Base-by-base conservation (phyloP, 2,888 invertebrate genomes). In the Pristionchus japonicus region DNA sequence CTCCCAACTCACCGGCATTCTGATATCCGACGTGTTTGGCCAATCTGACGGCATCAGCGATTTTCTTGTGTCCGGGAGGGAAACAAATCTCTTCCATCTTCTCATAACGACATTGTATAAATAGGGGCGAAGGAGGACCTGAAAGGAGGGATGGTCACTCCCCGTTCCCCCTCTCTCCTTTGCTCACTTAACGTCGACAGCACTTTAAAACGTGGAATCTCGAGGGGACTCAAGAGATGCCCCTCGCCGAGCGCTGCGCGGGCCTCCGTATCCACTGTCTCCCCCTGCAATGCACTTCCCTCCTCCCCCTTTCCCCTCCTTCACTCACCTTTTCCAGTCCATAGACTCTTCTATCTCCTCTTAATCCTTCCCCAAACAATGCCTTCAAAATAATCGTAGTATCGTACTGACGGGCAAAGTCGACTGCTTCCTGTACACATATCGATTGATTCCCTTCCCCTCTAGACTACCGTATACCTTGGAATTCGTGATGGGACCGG, bases 351-450 rank as follows among this genome's bases (percentile, higher is more conserved):
- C 94, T 94, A 98, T 99, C 99, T 80, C 96, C 97, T 93, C 98
- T 96, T 1, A 99, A 99, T 47, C 99, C 99, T 85, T 99, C 99
- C 88, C 99, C 99, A 95, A 96, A 99, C 0, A 99, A 99, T 1
- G 99, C 99, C 96, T 99, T 99, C 94, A 99, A 97, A 94, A 99
- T 99, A 88, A 99, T 98, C 0, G 99, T 99, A 74, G 99, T 96
- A 0, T 99, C 98, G 95, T 99, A 97, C 20, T 70, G 91, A 86
- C 91, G 89, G 9, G 93, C 94, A 87, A 94, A 94, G 34, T 93
- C 92, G 11, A 91, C 90, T 49, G 94, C 94, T 90, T 92, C 92
- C 52, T 89, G 84, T 27, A 88, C 15, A 23, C 23, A 85, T 40
- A 27, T 37, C 40, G 31, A 40, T 85, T 31, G 0, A 37, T 85